Evolutionary conservation across 2,888 invertebrate species (phyloP), one percentile per base, ranked within the genome.

Genomic region (Pyrrhia umbra): DNA sequence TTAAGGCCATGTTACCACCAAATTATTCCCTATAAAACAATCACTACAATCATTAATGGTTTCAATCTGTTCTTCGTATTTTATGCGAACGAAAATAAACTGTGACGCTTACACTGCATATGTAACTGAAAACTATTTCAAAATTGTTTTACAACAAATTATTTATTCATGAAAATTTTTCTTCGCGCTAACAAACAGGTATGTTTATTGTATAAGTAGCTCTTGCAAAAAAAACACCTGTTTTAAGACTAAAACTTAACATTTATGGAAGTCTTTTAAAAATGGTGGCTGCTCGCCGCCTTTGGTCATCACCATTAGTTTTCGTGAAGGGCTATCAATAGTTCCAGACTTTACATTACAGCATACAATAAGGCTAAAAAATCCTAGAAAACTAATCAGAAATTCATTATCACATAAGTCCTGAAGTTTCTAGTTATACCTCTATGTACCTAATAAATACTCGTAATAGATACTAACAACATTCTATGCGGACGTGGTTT

Each of bases 1-100:
- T 87, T 83, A 73, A 80, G 82, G 80, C 66, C 79, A 77, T 74
- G 72, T 81, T 80, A 77, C 81, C 80, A 74, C 79, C 70, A 75
- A 82, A 79, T 75, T 69, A 60, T 67, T 80, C 66, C 77, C 72
- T 67, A 76, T 70, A 80, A 82, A 81, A 80, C 77, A 81, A 83
- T 77, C 77, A 70, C 54, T 74, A 52, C 62, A 54, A 59, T 57
- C 56, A 60, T 73, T 70, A 56, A 64, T 56, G 70, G 49, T 47
- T 60, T 34, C 57, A 70, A 45, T 56, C 43, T 51, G 60, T 66
- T 63, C 50, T 59, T 55, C 59, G 49, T 34, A 75, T 59, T 65
- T 65, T 39, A 55, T 30, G 43, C 15, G 45, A 34, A 43, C 62
- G 23, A 72, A 77, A 77, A 79, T 75, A 75, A 72, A 50, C 52